Base-by-base conservation (phyloP, 2,113 vertebrate species). In the Lichenostomus cassidix region DNA sequence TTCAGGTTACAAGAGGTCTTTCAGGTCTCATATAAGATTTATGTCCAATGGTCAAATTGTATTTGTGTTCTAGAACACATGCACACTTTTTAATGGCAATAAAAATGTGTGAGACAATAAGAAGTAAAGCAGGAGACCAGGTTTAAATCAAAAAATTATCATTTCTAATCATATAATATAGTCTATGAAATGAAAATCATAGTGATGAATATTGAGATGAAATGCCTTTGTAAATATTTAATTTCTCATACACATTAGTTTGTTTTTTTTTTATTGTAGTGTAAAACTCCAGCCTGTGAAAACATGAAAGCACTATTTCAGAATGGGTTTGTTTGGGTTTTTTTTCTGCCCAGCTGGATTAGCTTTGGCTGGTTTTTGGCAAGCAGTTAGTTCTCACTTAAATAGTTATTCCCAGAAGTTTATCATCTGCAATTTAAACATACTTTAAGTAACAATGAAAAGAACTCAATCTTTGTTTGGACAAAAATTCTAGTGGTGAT, bases 1-100 rank as follows among this genome's bases (percentile, higher is more conserved):
- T 39, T 39, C 39, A 39, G 39, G 39, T 39, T 39, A 39, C 11
- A 39, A 9, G 11, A 39, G 39, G 46, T 95, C 82, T 80, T 96
- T 76, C 37, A 85, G n/a, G n/a, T 86, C 52, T 71, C 90, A 23
- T 50, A 69, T 85, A 60, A 94, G 83, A 95, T 92, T 92, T 86
- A 75, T 79, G 53, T 90, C 63, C 84, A 93, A 85, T 92, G 41
- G 60, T 86, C 39, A 91, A 12, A 35, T 42, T 52, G 7, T 25
- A 37, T 82, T 65, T 42, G 44, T 87, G 44, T 50, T 89, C 68
- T 94, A 84, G 33, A 56, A 47, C 28, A 65, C 44, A 27, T 69
- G 69, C 63, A 83, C 4, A 41, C 50, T 69, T 87, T 93, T 90
- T 82, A 96, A 95, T 94, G 79, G 77, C 56, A 87, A 42, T 41